Base-by-base conservation (phyloP, 2,888 invertebrate genomes). In the Plebejus melissa region DNA sequence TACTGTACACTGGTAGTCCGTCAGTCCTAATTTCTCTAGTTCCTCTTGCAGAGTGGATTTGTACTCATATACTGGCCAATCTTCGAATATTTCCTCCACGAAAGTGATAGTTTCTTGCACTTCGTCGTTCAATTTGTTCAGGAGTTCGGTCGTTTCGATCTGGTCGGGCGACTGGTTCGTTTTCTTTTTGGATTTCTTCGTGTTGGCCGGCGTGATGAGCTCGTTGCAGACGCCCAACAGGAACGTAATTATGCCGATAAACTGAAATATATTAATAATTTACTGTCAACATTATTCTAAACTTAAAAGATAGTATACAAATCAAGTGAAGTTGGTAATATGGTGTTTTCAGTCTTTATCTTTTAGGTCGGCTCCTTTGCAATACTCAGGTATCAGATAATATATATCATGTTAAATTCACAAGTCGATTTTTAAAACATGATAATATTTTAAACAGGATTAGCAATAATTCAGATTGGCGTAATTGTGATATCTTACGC, bases 121-220 rank as follows among this genome's bases (percentile, higher is more conserved):
- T 0, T 85, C 82, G 6, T 85, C 83, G 82, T 90, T 92, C 16
- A 92, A 83, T 77, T 85, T 81, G 81, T 84, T 84, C 32, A 93
- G 82, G 0, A 87, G 80, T 78, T 89, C 85, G 0, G 83, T 78
- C 0, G 89, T 90, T 79, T 90, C 85, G 0, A 89, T 80, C 69
- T 94, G 93, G 78, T 93, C 94, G 0, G 91, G 90, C 0, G 93
- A 91, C 1, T 91, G 89, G 76, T 86, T 91, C 1, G 87, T 83
- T 75, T 95, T 95, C 86, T 95, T 95, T 82, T 95, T 95, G 0
- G 93, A 90, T 81, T 95, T 95, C 82, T 94, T 95, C 58, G 88
- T 82, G 85, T 89, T 90, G 72, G 94, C 81, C 69, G 94, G 94
- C 69, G 93, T 89, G 38, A 91, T 85, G 36, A 95, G 79, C 76